Evolutionary conservation across 2,113 vertebrate species (phyloP), one percentile per base, ranked within the genome.

Genomic region (Macquaria australasica): DNA sequence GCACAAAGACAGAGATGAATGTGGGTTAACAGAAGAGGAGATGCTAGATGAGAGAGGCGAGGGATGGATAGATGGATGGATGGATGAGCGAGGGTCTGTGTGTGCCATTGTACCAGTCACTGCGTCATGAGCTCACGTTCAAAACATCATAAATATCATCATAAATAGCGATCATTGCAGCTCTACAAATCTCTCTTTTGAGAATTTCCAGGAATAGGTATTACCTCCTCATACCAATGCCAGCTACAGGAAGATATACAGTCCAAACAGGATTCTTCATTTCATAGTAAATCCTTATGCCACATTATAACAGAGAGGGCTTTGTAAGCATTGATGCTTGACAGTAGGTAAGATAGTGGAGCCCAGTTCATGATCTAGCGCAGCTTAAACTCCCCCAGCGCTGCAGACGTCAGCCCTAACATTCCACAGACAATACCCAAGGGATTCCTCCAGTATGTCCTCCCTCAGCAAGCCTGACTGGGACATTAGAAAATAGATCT

Each of bases 91-190:
- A 70, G 77, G 59, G 64, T 55, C 73, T 68, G 85, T 78, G 91
- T 89, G 89, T 79, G 53, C 77, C 75, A 82, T 81, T 90, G 93
- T 96, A 94, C 93, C 95, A 95, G 94, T 89, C 94, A 91, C 93
- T 87, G 88, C 81, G 85, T 82, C 85, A 86, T 86, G 84, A 91
- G 69, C 84, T 92, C 84, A 90, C 63, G 84, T 83, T 74, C 71
- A 67, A 28, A 31, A 31, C 28, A 31, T 31, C 28, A 31, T 31
- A 31, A 31, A 31, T 31, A 31, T 31, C 28, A 31, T 31, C 28
- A 31, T 31, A 74, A 41, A 68, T 8, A 85, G 81, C 53, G 82
- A 55, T 73, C 48, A 15, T 21, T 45, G 48, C 56, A 25, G 43
- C 16, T 70, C 48, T 8, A 28, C 43, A 53, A 23, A 79, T 74